Evolutionary conservation across 2,113 vertebrate genomes (phyloP), one percentile per base, ranked within the genome.

Genomic region (Ammospiza caudacuta): DNA sequence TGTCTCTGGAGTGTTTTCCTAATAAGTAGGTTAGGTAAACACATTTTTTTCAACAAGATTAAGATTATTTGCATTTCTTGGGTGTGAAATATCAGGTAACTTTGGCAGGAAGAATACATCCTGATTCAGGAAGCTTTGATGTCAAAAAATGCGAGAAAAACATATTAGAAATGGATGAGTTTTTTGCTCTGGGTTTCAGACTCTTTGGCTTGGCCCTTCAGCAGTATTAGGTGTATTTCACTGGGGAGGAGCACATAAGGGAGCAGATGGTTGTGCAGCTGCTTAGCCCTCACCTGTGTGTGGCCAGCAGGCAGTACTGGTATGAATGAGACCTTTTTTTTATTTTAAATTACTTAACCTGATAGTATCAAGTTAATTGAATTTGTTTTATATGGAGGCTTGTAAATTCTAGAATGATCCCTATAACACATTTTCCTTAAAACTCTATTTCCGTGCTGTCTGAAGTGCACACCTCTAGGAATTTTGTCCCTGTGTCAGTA

Each of bases 1-100:
- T 83, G 74, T 59, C 63, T 95, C 63, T 95, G 82, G 44, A 85
- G 33, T 91, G 66, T 84, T 73, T 84, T 91, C n/a, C 49, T 95
- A n/a, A 6, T 49, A 69, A 79, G 23, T 81, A 51, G 54, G 52
- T 82, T 79, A 76, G 51, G 21, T 33, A 84, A 89, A 68, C n/a
- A 35, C 54, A 2, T 28, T 87, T 72, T 69, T 76, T 77, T 62
- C 33, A 9, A 16, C 14, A 31, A 73, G 47, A 70, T 91, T 59
- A 70, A 58, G 33, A 35, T 77, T 90, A 88, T 86, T 83, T 86
- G 44, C 52, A 64, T 88, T 78, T 93, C 20, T 77, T 90, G 25
- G 43, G 22, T 81, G 75, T 86, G 21, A 66, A 94, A 52, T 89
- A 54, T 63, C 67, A 61, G 39, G 46, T 91, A 77, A 39, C 44